A percentile compares a stretch with the other conserved stretches of the same genome.
phyloP scores from a whole-genome alignment of 1,140 invertebrate genomes.

The Bombus pyrosoma region DNA sequence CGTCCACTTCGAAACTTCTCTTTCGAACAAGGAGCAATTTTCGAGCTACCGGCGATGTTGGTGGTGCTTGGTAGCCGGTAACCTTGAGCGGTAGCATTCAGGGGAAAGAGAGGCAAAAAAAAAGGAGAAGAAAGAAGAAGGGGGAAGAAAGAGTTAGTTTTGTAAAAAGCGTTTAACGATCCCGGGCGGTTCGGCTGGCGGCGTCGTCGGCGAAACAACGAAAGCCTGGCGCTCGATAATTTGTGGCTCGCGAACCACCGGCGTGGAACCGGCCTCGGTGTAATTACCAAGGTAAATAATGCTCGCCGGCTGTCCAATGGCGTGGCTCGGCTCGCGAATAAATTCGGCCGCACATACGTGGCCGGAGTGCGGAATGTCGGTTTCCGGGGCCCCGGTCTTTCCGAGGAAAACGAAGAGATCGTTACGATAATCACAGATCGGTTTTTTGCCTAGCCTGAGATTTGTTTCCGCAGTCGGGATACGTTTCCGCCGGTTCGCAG shows the following conservation, averaged over 20 bases:
- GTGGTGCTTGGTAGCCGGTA: neutral
- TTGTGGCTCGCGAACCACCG: constrained; percentile 69
- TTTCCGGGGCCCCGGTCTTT: constrained; percentile 20
- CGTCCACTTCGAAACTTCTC: neutral
- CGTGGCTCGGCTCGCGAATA: constrained; percentile 67
- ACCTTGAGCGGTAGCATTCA: neutral
- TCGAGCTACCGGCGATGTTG: neutral
- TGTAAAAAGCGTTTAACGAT: constrained; percentile 68
- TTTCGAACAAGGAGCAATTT: neutral
- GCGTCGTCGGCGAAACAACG: constrained; percentile 60
- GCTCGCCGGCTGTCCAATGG: constrained; percentile 65
- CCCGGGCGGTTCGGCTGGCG: constrained; percentile 49
- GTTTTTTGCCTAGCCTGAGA: constrained; percentile 52
- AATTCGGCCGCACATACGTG: constrained; percentile 70
- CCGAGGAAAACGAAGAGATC: constrained; percentile 58
- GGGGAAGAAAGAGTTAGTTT: neutral
- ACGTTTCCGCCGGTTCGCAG: constrained; percentile 25
- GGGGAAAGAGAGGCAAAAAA: neutral
- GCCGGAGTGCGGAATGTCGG: constrained; percentile 61
- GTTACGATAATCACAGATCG: constrained; percentile 65
- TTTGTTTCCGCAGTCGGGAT: constrained; percentile 48
- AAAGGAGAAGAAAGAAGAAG: no score
- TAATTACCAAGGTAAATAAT: constrained; percentile 75
- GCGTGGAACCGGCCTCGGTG: constrained; percentile 69
- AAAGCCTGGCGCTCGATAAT: constrained; percentile 68